These are phyloP conservation scores for Centrocercus urophasianus DNA, from an alignment of 2,113 vertebrate species.

Conservation along the genomic window DNA sequence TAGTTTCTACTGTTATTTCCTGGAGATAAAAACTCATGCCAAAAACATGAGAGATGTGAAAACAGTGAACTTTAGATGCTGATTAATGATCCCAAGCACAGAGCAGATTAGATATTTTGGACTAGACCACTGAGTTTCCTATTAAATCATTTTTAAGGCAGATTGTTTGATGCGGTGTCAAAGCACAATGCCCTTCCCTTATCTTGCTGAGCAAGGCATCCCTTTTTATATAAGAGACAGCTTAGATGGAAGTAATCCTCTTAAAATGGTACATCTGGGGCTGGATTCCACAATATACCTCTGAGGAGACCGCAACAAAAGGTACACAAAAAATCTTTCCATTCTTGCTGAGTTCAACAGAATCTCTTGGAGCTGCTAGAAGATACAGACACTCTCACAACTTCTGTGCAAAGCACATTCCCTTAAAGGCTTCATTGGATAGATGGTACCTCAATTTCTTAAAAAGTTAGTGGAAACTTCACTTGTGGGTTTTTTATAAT, in stretches of 20 bases:
- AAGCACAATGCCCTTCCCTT: not conserved
- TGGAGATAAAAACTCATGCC: slow-evolving; percentile 16
- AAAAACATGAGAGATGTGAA: slow-evolving; percentile 12
- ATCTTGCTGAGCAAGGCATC: not conserved
- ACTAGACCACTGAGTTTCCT: not conserved
- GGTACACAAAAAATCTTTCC: not conserved
- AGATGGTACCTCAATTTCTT: not conserved
- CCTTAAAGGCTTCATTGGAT: not conserved
- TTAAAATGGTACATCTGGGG: not conserved
- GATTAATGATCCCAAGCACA: not conserved
- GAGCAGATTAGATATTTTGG: not conserved
- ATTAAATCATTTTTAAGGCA: not conserved
- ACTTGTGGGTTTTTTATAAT: not conserved
- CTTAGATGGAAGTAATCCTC: not conserved
- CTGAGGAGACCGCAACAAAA: not conserved
- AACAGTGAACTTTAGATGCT: slow-evolving; percentile 1
- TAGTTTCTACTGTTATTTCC: slow-evolving; percentile 47
- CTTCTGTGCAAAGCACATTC: not conserved
- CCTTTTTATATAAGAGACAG: not conserved
- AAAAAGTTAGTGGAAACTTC: not conserved
- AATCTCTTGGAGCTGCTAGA: not conserved
- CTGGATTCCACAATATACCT: not conserved
- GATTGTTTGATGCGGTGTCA: not conserved
- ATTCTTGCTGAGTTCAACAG: not conserved
- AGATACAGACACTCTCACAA: not conserved